Evolutionary conservation across 2,797 vertebrate species (phyloP).

Genomic region (Podarcis siculus): DNA sequence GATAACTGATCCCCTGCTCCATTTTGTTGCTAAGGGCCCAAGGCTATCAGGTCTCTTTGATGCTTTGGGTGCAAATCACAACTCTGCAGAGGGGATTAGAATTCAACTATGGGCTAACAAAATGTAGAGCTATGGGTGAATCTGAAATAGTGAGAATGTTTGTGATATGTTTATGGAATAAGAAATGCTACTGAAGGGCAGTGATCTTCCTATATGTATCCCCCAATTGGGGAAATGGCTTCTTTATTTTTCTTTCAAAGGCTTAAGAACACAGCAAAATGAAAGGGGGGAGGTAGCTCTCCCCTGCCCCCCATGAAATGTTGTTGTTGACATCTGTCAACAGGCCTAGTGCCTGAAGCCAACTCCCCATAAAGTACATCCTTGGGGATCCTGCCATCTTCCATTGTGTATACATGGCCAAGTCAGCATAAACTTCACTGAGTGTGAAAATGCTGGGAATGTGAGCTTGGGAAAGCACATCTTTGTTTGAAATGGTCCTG

Average conservation of each 20-base stretch:
- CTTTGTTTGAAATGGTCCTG: too few relatives aligned
- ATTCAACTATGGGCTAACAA: background rate
- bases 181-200: background rate
- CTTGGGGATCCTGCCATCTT: too few relatives aligned
- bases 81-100: slow-evolving; percentile 5
- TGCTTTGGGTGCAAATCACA: background rate
- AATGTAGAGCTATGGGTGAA: slow-evolving; percentile 15
- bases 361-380: too few relatives aligned
- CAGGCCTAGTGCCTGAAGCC: too few relatives aligned
- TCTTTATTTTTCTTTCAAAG: background rate
- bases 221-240: background rate
- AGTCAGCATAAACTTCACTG: too few relatives aligned
- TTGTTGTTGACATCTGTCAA: too few relatives aligned
- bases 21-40: slow-evolving; percentile 17
- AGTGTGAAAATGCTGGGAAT: too few relatives aligned
- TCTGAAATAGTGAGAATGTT: fast-evolving
- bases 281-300: background rate
- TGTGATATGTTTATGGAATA: background rate
- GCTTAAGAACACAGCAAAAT: background rate
- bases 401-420: too few relatives aligned
- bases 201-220: background rate
- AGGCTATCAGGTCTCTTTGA: slow-evolving; percentile 1
- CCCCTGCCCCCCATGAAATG: too few relatives aligned
- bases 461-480: too few relatives aligned
- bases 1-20: slow-evolving; percentile 31